Evolutionary conservation across 2,888 invertebrate species (phyloP).

Genomic region (Magallana nippona): DNA sequence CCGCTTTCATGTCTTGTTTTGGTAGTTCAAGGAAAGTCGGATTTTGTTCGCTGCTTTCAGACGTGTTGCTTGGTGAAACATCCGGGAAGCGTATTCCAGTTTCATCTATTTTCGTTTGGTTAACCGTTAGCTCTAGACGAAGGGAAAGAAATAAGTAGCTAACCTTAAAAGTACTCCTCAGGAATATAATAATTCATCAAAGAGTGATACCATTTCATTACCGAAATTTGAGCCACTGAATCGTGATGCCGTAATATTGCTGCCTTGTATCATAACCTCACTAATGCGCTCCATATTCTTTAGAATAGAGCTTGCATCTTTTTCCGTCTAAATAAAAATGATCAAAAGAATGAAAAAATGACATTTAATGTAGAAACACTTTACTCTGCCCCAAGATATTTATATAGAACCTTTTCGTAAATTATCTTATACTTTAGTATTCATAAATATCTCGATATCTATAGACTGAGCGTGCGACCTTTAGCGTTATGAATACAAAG

Average conservation of each 20-base stretch:
- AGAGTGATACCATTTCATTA: not conserved
- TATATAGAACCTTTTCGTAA: too few relatives aligned
- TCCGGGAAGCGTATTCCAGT: not conserved
- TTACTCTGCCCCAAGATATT: too few relatives aligned
- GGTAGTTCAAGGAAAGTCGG: slow-evolving; percentile 11
- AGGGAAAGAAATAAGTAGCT: too few relatives aligned
- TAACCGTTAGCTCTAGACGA: not conserved
- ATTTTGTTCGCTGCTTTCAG: not conserved
- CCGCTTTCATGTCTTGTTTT: not conserved
- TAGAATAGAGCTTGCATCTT: not conserved
- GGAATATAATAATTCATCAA: too few relatives aligned
- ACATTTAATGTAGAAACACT: not conserved
- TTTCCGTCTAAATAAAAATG: not conserved
- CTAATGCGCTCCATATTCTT: slow-evolving; percentile 10
- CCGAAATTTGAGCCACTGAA: slow-evolving; percentile 10
- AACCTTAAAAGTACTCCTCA: too few relatives aligned
- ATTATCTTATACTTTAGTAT: too few relatives aligned
- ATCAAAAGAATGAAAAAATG: not conserved
- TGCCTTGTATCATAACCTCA: not conserved
- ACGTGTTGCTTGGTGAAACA: not conserved
- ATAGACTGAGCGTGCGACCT: too few relatives aligned
- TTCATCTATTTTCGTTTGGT: not conserved
- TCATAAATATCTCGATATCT: too few relatives aligned
- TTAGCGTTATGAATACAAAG: too few relatives aligned
- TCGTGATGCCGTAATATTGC: not conserved